These are phyloP conservation scores for Protosalanx chinensis DNA, from an alignment of 2,797 vertebrate species.

Conservation along the genomic window DNA sequence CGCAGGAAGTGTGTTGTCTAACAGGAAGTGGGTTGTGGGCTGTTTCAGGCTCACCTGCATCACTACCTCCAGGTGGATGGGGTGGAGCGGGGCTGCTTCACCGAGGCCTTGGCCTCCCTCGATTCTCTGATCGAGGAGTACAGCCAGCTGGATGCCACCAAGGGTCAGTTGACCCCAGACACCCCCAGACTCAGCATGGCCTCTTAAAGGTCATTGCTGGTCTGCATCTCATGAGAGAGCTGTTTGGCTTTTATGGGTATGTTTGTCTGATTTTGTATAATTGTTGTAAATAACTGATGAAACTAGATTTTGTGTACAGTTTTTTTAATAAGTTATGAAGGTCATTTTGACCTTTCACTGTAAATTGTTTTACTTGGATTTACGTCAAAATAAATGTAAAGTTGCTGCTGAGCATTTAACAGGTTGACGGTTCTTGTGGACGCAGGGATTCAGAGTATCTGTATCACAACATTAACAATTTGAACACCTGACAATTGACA, in stretches of 20 bases:
- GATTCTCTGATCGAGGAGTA: slow-evolving; percentile 88
- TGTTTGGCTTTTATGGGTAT: background rate
- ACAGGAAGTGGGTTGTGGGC: too few species aligned
- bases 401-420: slow-evolving; percentile 15
- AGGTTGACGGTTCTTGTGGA: background rate
- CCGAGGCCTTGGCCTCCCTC: slow-evolving; percentile 82
- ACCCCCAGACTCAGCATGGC: slow-evolving; percentile 79
- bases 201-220: slow-evolving; percentile 45
- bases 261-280: background rate
- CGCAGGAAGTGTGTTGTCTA: background rate
- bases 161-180: slow-evolving; percentile 60
- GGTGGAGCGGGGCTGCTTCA: slow-evolving; percentile 86
- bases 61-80: slow-evolving; percentile 90
- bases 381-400: slow-evolving; percentile 17
- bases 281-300: slow-evolving; percentile 25
- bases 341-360: slow-evolving; percentile 10
- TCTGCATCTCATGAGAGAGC: slow-evolving; percentile 11
- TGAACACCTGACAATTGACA: background rate
- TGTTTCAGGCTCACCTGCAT: slow-evolving; percentile 88
- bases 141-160: slow-evolving; percentile 76
- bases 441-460: background rate
- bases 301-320: slow-evolving; percentile 27
- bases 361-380: slow-evolving; percentile 17
- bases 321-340: slow-evolving; percentile 13
- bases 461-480: background rate